These are phyloP conservation scores for Tyrophagus putrescentiae DNA, from an alignment of 1,140 invertebrate genomes.

Conservation along the genomic window DNA sequence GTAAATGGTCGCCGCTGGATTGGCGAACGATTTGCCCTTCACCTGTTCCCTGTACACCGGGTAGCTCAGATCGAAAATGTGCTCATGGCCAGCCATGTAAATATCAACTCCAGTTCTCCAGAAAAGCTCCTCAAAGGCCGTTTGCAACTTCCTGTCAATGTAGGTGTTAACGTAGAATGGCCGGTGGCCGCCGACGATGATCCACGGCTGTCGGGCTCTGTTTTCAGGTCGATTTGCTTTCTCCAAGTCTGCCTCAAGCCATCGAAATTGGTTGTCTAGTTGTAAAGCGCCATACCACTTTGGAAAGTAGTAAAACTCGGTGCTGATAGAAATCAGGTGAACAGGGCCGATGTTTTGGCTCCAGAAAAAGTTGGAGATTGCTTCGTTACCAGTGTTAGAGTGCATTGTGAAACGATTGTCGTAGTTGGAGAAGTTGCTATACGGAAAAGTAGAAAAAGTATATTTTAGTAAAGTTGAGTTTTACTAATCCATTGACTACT, in stretches of 20 bases:
- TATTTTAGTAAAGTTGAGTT: background rate
- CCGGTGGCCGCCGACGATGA: conserved; percentile 77
- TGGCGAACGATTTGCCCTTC: too few species aligned
- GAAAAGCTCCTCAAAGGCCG: conserved; percentile 62
- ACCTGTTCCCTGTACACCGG: background rate
- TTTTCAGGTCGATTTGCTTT: conserved; percentile 42
- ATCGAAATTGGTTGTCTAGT: conserved; percentile 68
- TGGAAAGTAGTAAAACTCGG: conserved; percentile 82
- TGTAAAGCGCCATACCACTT: conserved; percentile 63
- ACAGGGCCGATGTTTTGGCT: conserved; percentile 64
- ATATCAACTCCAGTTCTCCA: conserved; percentile 75
- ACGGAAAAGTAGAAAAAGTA: background rate
- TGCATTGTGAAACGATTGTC: conserved; percentile 50
- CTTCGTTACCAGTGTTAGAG: background rate
- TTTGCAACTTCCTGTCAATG: too few species aligned
- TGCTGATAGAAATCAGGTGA: conserved; percentile 78
- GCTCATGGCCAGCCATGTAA: conserved; percentile 75
- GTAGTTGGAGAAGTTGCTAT: conserved; percentile 64
- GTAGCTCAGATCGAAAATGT: background rate
- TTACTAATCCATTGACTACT: conserved; percentile 52
- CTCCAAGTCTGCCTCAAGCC: conserved; percentile 65
- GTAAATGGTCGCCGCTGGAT: too few species aligned
- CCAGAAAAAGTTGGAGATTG: conserved; percentile 27
- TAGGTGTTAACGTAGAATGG: too few species aligned
- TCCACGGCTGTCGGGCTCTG: conserved; percentile 65